Base-by-base conservation (phyloP, 1,140 invertebrate species). In the Frieseomelitta varia region DNA sequence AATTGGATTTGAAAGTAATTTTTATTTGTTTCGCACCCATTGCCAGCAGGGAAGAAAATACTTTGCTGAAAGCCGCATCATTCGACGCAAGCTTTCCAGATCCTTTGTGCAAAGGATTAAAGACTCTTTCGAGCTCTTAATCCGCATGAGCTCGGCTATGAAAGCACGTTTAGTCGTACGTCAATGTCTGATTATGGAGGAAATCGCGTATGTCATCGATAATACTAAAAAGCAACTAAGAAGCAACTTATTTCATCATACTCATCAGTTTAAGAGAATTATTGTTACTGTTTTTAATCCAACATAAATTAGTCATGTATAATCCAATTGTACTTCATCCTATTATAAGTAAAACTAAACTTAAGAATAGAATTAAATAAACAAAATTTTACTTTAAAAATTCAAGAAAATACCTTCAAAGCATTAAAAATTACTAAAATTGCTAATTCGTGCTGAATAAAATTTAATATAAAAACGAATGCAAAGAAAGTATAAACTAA, bases 71-170 rank as follows among this genome's bases (percentile, higher is more conserved):
- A 67, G 19, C 63, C 30, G 14, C 51, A 17, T 53, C 72, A 27
- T 76, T 72, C 19, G 47, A 19, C 27, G 27, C 71, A 55, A 80
- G 19, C 8, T 73, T 51, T 2, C 1, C 47, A 27, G 78, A 85
- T 77, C 17, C 55, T 51, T 58, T 65, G 30, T 78, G 83, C 72
- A 76, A 87, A 81, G 81, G 80, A 73, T 79, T 84, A 24, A 15
- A 65, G 17, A 12, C 55, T 61, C 77, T 88, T 85, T 53, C 19
- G n/a, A 69, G 58, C 15, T 65, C 27, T 84, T 87, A 85, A 88
- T 85, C 63, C 56, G n/a, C 55, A 6, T 15, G 21, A 75, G 67
- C 47, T 71, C 47, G 2, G 47, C 61, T 53, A 27, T 69, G 73
- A 78, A 55, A 30, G 69, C 76, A 24, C 47, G 27, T 78, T 72